phyloP scores from a whole-genome alignment of 2,113 vertebrate genomes.

The Lamprotornis superbus region DNA sequence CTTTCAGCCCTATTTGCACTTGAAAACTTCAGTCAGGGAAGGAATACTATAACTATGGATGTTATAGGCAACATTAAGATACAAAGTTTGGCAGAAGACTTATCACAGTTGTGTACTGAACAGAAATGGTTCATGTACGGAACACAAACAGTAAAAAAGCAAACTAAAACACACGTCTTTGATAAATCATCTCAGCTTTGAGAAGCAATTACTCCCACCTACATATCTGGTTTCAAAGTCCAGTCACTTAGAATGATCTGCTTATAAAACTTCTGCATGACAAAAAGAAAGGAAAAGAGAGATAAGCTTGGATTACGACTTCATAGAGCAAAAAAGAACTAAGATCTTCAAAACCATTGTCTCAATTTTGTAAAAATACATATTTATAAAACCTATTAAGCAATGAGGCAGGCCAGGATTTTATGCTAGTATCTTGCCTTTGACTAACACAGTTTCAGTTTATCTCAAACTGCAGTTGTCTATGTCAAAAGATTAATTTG shows the following conservation, averaged over 20 bases:
- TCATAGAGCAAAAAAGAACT: background rate
- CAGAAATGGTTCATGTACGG: background rate
- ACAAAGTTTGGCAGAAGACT: background rate
- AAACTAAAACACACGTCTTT: accelerated
- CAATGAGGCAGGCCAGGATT: background rate
- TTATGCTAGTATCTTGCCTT: background rate
- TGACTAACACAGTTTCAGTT: background rate
- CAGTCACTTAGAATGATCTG: background rate
- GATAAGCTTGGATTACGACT: background rate
- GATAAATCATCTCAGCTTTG: background rate
- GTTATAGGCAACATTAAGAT: background rate
- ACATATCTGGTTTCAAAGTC: background rate
- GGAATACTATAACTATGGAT: background rate
- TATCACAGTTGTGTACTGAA: background rate
- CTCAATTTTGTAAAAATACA: background rate
- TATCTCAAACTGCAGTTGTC: background rate
- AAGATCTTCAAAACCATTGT: background rate
- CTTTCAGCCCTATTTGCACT: background rate
- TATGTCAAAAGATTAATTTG: constrained; percentile 6
- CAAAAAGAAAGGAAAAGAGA: background rate
- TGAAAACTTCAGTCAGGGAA: background rate
- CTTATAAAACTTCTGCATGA: background rate
- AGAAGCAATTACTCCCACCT: background rate
- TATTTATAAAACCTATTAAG: constrained; percentile 11
- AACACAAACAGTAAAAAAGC: background rate